Evolutionary conservation across 2,888 invertebrate species (phyloP).

Genomic region (Eucera pruinosa): DNA sequence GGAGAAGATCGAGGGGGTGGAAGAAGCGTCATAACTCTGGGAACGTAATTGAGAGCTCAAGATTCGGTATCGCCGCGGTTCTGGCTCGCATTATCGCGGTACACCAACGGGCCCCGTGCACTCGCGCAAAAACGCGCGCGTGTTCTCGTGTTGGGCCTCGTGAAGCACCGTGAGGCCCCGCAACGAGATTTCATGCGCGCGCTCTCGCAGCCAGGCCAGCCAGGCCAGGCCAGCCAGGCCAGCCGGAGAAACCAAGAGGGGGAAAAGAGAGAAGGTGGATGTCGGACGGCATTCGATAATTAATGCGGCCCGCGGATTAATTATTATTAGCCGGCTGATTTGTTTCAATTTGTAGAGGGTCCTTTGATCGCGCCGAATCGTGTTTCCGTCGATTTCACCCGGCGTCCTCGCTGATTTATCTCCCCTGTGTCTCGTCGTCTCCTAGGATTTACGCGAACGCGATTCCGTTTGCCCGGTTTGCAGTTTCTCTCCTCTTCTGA

Average conservation of each 20-base stretch:
- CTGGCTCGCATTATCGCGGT: constrained; percentile 55
- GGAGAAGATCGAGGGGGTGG: constrained; percentile 48
- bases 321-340: constrained; percentile 83
- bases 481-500: constrained; percentile 6
- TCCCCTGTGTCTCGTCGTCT: constrained; percentile 24
- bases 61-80: constrained; percentile 70
- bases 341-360: constrained; percentile 81
- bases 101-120: constrained; percentile 12
- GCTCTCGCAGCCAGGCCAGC: too few relatives aligned
- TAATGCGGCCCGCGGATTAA: constrained; percentile 81
- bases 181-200: constrained; percentile 11
- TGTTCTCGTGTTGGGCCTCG: constrained; percentile 26
- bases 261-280: constrained; percentile 31
- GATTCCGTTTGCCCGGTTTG: constrained; percentile 26
- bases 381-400: constrained; percentile 77
- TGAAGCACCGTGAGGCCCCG: too few relatives aligned
- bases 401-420: constrained; percentile 71
- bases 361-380: constrained; percentile 82
- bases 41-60: constrained; percentile 83
- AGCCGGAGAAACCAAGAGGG: neutral
- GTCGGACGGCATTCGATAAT: constrained; percentile 70
- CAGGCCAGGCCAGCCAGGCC: too few relatives aligned
- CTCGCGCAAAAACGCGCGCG: constrained; percentile 43
- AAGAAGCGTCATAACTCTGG: constrained; percentile 77
- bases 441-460: constrained; percentile 51